These are phyloP conservation scores for Muntiacus reevesi DNA, from an alignment of 2,113 vertebrate species.

Conservation along the genomic window DNA sequence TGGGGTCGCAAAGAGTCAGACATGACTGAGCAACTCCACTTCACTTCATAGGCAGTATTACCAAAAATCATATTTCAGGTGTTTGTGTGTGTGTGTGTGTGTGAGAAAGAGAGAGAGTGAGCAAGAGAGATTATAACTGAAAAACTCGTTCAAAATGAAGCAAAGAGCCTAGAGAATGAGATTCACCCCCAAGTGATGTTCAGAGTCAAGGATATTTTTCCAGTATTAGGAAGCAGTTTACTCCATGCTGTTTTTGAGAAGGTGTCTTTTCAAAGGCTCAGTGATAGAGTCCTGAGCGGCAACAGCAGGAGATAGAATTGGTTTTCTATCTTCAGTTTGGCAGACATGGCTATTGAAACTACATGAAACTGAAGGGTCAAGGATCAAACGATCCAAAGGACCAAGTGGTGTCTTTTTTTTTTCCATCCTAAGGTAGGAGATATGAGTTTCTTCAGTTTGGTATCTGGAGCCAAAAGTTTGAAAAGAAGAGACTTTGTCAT, in stretches of 20 bases:
- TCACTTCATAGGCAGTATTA: not conserved
- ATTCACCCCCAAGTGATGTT: not conserved
- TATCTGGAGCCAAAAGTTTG: not conserved
- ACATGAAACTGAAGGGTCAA: not conserved
- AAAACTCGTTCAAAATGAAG: constrained; percentile 18
- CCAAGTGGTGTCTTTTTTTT: not conserved
- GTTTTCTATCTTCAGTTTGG: constrained; percentile 49
- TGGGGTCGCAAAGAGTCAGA: no score
- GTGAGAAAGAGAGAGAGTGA: not conserved
- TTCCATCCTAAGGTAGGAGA: not conserved
- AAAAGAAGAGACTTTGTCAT: not conserved
- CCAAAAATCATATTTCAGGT: not conserved
- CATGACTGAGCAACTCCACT: no score
- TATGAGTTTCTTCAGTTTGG: not conserved
- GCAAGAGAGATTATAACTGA: not conserved
- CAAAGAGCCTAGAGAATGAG: not conserved
- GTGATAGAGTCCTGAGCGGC: constrained; percentile 8
- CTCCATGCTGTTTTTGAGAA: constrained; percentile 45
- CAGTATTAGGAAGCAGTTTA: constrained; percentile 36
- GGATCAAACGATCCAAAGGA: not conserved
- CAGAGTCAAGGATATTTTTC: constrained; percentile 35
- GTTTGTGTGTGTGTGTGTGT: not conserved
- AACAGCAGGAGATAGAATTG: constrained; percentile 55
- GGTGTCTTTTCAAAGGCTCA: constrained; percentile 40
- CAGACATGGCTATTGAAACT: constrained; percentile 6